Conservation (phyloP, 2,888 invertebrate genomes). For the Camponotus fellah region DNA sequence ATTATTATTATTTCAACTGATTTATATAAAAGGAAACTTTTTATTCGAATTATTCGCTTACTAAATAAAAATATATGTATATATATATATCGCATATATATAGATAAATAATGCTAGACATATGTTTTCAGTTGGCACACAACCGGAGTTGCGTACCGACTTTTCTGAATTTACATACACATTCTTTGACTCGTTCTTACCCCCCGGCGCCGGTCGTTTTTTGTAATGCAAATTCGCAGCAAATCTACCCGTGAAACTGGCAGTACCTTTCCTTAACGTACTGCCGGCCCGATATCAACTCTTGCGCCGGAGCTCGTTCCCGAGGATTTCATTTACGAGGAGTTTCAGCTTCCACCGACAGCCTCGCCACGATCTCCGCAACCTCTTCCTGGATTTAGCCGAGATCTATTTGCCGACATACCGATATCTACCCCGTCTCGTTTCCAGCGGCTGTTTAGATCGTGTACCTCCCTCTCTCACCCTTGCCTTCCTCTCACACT, state of each 20-base stretch:
- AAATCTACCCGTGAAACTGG: conserved; percentile 52
- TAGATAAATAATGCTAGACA: background rate
- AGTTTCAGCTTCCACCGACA: conserved; percentile 30
- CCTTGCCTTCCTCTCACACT: conserved; percentile 33
- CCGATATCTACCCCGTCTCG: conserved; percentile 65
- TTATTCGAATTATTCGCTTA: background rate
- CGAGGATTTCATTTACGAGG: conserved; percentile 74
- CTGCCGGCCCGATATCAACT: conserved; percentile 63
- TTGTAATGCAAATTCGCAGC: conserved; percentile 67
- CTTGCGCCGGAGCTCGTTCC: conserved; percentile 59
- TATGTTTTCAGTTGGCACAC: background rate
- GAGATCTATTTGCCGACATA: conserved; percentile 71
- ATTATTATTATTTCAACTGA: background rate
- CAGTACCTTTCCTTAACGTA: conserved; percentile 53
- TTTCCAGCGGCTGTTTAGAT: conserved; percentile 73
- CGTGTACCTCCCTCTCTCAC: conserved; percentile 38
- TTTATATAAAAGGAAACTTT: background rate
- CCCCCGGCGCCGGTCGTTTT: conserved; percentile 38
- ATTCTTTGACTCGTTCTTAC: conserved; percentile 55
- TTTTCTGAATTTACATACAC: conserved; percentile 54
- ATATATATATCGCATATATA: background rate
- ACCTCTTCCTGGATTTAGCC: conserved; percentile 60
- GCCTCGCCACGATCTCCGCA: conserved; percentile 34
- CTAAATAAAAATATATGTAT: background rate
- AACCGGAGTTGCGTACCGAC: conserved; percentile 6